A percentile compares a stretch with the other conserved stretches of the same genome.
phyloP scores from a whole-genome alignment of 2,888 invertebrate species.

The Xylota sylvarum region DNA sequence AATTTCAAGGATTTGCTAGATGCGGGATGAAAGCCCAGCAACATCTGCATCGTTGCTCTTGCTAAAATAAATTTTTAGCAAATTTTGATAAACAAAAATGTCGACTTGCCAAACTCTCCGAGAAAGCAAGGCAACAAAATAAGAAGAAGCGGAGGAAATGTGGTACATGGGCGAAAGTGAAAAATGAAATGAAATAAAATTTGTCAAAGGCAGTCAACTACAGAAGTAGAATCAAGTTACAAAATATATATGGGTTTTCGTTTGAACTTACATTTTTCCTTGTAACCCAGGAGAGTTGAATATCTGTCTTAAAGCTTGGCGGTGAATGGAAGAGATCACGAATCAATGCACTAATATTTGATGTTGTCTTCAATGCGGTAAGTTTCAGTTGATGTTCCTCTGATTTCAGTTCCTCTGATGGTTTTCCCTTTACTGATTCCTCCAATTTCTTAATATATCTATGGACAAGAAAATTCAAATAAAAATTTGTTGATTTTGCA shows the following conservation, averaged over 20 bases:
- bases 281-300: conserved; percentile 91
- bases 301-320: conserved; percentile 94
- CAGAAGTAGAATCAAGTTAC: no score
- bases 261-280: conserved; percentile 85
- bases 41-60: no score
- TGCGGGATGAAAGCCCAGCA: no score
- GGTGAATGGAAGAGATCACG: conserved; percentile 97
- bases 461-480: background rate
- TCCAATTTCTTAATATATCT: conserved; percentile 85
- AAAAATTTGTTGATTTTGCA: background rate
- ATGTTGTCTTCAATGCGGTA: conserved; percentile 94
- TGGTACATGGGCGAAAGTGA: no score
- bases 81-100: no score
- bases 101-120: no score
- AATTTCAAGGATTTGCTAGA: no score
- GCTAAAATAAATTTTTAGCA: no score
- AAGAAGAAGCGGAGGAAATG: no score
- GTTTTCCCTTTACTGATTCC: conserved; percentile 88
- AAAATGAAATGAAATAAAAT: no score
- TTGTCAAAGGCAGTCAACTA: no score
- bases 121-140: no score
- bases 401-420: conserved; percentile 89
- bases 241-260: background rate
- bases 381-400: conserved; percentile 92
- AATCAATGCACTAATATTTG: conserved; percentile 96